Evolutionary conservation across 2,113 vertebrate species (phyloP).

Genomic region (Urocolius indicus): DNA sequence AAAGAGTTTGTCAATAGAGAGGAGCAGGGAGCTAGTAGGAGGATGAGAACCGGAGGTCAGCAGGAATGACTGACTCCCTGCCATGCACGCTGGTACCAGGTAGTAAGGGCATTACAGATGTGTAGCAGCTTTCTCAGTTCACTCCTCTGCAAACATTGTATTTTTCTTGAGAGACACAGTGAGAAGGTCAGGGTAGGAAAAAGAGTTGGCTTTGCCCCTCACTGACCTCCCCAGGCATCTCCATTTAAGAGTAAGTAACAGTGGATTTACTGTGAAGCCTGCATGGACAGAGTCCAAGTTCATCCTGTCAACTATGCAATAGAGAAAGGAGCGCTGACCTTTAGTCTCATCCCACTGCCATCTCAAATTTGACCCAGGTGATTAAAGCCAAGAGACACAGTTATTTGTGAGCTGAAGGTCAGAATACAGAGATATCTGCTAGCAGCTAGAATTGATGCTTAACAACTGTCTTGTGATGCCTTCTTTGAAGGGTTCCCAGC

Average conservation of each 20-base stretch:
- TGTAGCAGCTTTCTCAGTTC: neutral
- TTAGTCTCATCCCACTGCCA: neutral
- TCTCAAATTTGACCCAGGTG: neutral
- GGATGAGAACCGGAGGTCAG: neutral
- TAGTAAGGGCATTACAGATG: neutral
- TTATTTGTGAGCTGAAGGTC: neutral
- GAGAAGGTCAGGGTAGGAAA: neutral
- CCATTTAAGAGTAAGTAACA: neutral
- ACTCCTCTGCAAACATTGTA: neutral
- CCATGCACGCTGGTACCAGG: neutral
- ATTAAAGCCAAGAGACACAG: neutral
- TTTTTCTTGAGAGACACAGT: neutral
- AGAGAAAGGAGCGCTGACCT: neutral
- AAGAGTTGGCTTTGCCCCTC: neutral
- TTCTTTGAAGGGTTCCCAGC: neutral
- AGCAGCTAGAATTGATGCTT: neutral
- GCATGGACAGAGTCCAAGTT: neutral
- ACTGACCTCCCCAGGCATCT: neutral
- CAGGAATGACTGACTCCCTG: neutral
- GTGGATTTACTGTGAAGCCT: neutral
- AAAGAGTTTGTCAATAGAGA: neutral
- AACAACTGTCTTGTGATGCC: neutral
- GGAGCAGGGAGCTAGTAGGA: neutral
- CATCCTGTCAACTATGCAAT: fast-evolving
- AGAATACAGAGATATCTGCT: neutral